Evolutionary conservation across 2,797 vertebrate species (phyloP).

Genomic region (Xenops minutus): DNA sequence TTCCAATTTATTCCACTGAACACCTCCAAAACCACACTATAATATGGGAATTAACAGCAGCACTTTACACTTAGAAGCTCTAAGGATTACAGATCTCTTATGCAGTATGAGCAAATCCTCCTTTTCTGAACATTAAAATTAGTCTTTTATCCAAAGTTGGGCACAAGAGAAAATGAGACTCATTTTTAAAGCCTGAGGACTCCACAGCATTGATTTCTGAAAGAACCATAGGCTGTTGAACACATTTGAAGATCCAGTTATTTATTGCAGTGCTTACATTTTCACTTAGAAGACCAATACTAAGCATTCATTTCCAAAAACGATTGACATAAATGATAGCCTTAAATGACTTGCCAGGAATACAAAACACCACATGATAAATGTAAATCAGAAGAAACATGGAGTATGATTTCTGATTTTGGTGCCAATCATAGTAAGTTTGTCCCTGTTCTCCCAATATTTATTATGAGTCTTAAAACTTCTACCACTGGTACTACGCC

Average conservation of each 20-base stretch:
- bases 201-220: background rate
- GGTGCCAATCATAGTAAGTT: background rate
- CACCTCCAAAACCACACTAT: background rate
- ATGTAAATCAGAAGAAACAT: background rate
- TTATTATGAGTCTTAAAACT: background rate
- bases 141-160: background rate
- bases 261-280: conserved; percentile 3
- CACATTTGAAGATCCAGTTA: background rate
- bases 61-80: background rate
- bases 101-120: background rate
- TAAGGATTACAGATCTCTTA: background rate
- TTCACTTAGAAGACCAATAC: background rate
- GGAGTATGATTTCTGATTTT: background rate
- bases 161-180: background rate
- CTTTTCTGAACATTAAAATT: conserved; percentile 16
- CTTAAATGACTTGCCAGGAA: background rate
- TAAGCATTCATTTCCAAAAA: background rate
- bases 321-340: background rate
- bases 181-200: conserved; percentile 3
- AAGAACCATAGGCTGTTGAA: background rate
- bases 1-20: background rate
- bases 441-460: background rate
- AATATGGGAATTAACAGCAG: background rate
- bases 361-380: background rate
- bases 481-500: background rate